phyloP scores from a whole-genome alignment of 2,113 vertebrate species.

The Montifringilla adamsi region DNA sequence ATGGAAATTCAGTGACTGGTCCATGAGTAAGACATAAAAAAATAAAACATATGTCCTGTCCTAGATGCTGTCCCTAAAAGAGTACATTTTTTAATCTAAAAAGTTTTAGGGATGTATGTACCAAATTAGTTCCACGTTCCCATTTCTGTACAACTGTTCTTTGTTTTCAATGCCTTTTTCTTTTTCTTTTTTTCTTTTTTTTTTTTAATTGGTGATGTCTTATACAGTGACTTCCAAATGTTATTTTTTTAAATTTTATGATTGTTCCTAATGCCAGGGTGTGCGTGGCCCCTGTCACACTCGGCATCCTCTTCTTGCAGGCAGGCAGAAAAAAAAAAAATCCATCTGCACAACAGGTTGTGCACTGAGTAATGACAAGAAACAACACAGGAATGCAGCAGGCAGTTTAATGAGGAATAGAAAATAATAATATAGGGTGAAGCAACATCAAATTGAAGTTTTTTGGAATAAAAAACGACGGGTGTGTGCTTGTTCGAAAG shows the following conservation, averaged over 20 bases:
- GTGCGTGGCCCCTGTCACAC: not conserved
- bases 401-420: not conserved
- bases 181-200: not conserved
- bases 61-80: not conserved
- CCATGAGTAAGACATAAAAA: not conserved
- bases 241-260: not conserved
- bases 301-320: not conserved
- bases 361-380: not conserved
- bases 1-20: not conserved
- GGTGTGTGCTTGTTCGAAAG: accelerated
- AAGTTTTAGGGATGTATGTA: not conserved
- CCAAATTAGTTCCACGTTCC: not conserved
- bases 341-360: not conserved
- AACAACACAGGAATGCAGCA: not conserved
- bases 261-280: not conserved
- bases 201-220: not conserved
- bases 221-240: not conserved
- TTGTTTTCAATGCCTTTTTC: not conserved
- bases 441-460: not conserved
- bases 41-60: not conserved
- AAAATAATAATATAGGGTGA: not conserved
- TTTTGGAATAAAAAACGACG: not conserved
- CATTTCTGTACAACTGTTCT: not conserved
- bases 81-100: not conserved
- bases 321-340: not conserved